phyloP scores from a whole-genome alignment of 2,888 invertebrate genomes.

The Cheilosia vernalis region DNA sequence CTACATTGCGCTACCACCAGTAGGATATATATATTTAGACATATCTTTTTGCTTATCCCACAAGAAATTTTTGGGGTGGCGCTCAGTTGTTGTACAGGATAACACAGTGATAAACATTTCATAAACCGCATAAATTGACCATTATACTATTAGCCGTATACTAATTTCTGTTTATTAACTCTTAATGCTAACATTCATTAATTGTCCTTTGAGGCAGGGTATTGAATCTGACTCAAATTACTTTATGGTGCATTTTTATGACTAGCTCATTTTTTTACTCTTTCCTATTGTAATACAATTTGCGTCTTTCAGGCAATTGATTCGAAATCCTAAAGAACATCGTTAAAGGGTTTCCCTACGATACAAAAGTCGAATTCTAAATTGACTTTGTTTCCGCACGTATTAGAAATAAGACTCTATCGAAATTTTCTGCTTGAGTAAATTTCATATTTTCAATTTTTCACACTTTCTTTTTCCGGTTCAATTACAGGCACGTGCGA shows the following conservation, averaged over 20 bases:
- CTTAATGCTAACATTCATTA: conserved; percentile 28
- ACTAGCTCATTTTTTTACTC: not conserved
- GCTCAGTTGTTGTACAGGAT: conserved; percentile 1
- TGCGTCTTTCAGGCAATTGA: conserved; percentile 56
- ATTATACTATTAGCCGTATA: conserved; percentile 32
- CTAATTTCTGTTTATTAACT: conserved; percentile 13
- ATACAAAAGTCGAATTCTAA: conserved; percentile 24
- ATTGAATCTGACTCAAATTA: not conserved
- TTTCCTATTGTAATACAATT: conserved; percentile 26
- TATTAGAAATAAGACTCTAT: conserved; percentile 50
- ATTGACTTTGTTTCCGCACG: conserved; percentile 72
- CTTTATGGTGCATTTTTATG: conserved; percentile 23
- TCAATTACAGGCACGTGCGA: conserved; percentile 72
- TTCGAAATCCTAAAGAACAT: conserved; percentile 31
- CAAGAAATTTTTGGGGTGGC: conserved; percentile 1
- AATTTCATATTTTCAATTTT: conserved; percentile 73
- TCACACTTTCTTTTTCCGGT: conserved; percentile 71
- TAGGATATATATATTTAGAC: not conserved
- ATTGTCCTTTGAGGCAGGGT: conserved; percentile 2
- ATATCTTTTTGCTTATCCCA: not conserved
- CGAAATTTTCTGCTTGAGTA: conserved; percentile 50
- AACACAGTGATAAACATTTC: conserved; percentile 36
- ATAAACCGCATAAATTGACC: conserved; percentile 36
- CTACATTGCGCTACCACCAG: not conserved
- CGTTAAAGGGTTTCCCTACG: conserved; percentile 31